These are phyloP conservation scores for Myripristis jacobus DNA, from an alignment of 2,797 vertebrate genomes.

Conservation along the genomic window DNA sequence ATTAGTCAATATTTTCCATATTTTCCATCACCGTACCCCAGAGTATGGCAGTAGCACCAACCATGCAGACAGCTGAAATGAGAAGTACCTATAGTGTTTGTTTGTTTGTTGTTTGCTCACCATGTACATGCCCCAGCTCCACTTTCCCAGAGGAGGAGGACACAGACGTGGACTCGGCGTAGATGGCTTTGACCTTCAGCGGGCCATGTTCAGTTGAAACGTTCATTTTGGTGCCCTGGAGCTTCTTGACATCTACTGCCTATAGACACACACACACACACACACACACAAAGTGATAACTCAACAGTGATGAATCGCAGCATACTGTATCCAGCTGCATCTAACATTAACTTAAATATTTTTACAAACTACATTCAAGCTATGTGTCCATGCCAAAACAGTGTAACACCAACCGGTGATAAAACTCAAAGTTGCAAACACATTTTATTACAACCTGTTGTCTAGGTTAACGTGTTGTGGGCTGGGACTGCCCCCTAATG, in stretches of 20 bases:
- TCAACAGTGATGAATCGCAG: background rate
- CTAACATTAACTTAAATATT: background rate
- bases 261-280: conserved; percentile 72
- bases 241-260: conserved; percentile 91
- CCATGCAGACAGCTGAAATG: background rate
- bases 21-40: background rate
- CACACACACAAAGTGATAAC: conserved; percentile 18
- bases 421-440: background rate
- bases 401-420: background rate
- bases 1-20: too few relatives aligned
- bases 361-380: background rate
- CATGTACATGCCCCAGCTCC: conserved; percentile 90
- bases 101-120: conserved; percentile 87
- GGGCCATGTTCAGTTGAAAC: conserved; percentile 90
- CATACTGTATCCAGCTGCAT: background rate
- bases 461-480: conserved; percentile 12
- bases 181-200: conserved; percentile 91
- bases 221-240: conserved; percentile 91
- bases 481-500: conserved; percentile 70
- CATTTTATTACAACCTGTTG: background rate
- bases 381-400: background rate
- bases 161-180: conserved; percentile 89
- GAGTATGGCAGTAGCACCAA: background rate
- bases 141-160: conserved; percentile 88
- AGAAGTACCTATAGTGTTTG: background rate